phyloP scores from a whole-genome alignment of 2,113 vertebrate genomes.

The Megaleporinus macrocephalus region DNA sequence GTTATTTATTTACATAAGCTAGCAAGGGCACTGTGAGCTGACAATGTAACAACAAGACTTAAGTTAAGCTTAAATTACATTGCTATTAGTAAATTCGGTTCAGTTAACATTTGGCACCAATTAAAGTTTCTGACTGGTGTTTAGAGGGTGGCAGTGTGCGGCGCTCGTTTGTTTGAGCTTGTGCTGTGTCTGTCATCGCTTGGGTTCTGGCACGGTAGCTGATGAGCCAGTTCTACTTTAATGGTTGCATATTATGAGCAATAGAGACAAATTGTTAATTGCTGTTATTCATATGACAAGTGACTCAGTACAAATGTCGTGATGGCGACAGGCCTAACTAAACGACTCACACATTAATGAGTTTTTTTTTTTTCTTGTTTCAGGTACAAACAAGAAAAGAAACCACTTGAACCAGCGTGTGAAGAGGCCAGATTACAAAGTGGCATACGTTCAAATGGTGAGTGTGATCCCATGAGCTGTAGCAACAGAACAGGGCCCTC shows the following conservation, averaged over 20 bases:
- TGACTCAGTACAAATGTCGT: neutral
- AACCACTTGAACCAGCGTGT: slow-evolving; percentile 87
- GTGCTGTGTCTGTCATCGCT: neutral
- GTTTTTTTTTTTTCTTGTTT: neutral
- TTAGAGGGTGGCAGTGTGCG: no score
- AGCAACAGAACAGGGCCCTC: neutral
- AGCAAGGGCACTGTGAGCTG: no score
- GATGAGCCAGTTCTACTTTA: neutral
- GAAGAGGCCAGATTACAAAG: slow-evolving; percentile 94
- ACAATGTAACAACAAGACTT: no score
- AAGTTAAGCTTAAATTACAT: no score
- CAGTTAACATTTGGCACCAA: no score
- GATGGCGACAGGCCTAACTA: neutral
- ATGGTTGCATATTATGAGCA: neutral
- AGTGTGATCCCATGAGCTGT: slow-evolving; percentile 67
- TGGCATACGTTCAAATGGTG: slow-evolving; percentile 96
- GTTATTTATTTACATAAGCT: no score
- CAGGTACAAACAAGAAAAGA: slow-evolving; percentile 87
- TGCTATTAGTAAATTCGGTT: no score
- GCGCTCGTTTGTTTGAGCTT: neutral
- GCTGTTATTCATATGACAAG: no score
- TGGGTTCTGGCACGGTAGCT: neutral
- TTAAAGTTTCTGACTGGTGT: no score
- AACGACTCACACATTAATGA: slow-evolving; percentile 1
- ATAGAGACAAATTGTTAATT: slow-evolving; percentile 1